Evolutionary conservation across 2,888 invertebrate genomes (phyloP), one percentile per base, ranked within the genome.

Genomic region (Andrena camellia): DNA sequence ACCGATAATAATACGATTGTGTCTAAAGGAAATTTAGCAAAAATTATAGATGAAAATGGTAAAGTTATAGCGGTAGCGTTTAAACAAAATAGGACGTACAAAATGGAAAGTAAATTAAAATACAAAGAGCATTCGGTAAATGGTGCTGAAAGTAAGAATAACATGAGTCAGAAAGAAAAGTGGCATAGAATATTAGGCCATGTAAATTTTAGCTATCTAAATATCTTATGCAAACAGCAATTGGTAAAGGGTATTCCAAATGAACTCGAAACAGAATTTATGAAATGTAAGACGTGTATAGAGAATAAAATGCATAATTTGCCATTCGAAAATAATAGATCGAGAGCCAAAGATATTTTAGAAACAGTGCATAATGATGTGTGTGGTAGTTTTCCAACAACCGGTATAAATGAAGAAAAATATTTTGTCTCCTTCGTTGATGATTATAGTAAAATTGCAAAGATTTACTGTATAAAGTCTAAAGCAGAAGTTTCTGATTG

Each of bases 131-230:
- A 13, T 0, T 5, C 20, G 3, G 29, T 13, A 54, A 57, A 57
- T 42, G 13, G 17, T 29, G 26, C 50, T 2, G 2, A 26, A 0
- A 50, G 13, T 5, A 50, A 66, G 35, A 13, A 48, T 29, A 31
- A 29, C 1, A 23, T 71, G 20, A 33, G 69, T 54, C 1, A 54
- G 26, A 88, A 88, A 78, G 89, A 90, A 74, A 88, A 79, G 75
- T 88, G 84, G 86, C 89, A 90, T 79, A 64, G 85, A 13, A 70
- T 74, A 4, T 63, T 89, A 29, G 88, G 87, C 0, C 88, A 90
- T 78, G 81, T 88, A 33, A 89, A 88, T 81, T 90, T 90, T 79
- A 71, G 71, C 20, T 83, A 85, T 66, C 74, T 86, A 52, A 73
- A 87, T 74, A 79, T 5, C 2, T 62, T 87, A 20, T 71, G 81